A percentile compares a stretch with the other conserved stretches of the same genome.
Conservation (phyloP, 2,113 vertebrate genomes). For the Monarcha castaneiventris region DNA sequence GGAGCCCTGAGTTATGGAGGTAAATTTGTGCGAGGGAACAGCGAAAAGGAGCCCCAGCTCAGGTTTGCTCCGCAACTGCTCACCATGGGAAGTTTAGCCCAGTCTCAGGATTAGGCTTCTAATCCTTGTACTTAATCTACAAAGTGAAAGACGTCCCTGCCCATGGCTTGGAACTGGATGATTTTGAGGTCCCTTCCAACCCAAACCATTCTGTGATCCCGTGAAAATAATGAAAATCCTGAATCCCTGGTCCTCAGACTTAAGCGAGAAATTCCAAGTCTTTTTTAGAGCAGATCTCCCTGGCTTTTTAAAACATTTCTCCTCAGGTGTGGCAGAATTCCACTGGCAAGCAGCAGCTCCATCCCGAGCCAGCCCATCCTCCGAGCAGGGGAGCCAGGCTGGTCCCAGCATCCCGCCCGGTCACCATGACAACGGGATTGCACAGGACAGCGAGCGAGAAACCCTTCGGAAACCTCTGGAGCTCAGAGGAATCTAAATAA, state of each 20-base stretch:
- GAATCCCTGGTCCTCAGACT: fast-evolving
- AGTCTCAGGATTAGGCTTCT: not conserved
- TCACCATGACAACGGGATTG: not conserved
- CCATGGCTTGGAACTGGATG: not conserved
- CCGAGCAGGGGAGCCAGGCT: not conserved
- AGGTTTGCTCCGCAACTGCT: not conserved
- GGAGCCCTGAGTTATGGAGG: fast-evolving
- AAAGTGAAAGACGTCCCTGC: not conserved
- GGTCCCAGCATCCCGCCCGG: not conserved
- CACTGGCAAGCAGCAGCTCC: not conserved
- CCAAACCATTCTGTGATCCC: not conserved
- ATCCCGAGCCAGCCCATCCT: not conserved
- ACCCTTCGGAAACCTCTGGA: not conserved
- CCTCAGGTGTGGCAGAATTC: not conserved
- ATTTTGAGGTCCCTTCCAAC: not conserved
- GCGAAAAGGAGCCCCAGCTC: not conserved
- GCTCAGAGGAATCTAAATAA: not conserved
- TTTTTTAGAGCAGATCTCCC: not conserved
- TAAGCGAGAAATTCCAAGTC: not conserved
- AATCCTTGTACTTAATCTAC: not conserved
- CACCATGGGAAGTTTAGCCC: not conserved
- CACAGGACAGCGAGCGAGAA: not conserved
- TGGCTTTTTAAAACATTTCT: not conserved
- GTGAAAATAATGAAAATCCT: not conserved
- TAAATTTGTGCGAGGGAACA: not conserved